Base-by-base conservation (phyloP, 2,888 invertebrate species). In the Osmoderma eremita region DNA sequence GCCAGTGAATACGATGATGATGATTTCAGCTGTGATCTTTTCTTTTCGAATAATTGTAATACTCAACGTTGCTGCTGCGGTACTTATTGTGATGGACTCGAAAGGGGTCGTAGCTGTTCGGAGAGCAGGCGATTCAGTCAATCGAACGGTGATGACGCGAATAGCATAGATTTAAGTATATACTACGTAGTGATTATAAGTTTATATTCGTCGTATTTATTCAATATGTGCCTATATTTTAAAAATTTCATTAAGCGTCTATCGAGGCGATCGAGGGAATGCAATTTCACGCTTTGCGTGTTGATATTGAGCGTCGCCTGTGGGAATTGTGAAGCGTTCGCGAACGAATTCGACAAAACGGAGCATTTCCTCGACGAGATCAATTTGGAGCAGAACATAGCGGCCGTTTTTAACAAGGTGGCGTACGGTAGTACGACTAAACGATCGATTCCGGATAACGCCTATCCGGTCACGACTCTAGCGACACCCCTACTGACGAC, bases 391-490 rank as follows among this genome's bases (percentile, higher is more conserved):
- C 86, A 88, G 73, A 88, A 87, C 77, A 85, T 90, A 41, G 89
- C 88, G 5, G 90, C 90, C 18, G 87, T 90, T 58, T 85, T 90
- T 74, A 89, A 88, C 73, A 89, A 90, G 80, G 90, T 90, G 49
- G 89, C 89, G 0, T 89, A 89, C 75, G 89, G 88, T 15, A 88
- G 88, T 65, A 89, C 89, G 24, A 89, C 89, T n/a, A 89, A 89
- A 75, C 83, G 89, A 10, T 88, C 88, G 71, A 89, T 89, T 72
- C 88, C 88, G 12, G 88, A 88, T 64, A 88, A 86, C 74, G 86
- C 87, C 48, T 86, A 88, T 66, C 87, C 86, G 8, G 79, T 88
- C 39, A 88, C 89, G 48, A 89, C 89, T 6, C 84, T 87, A 30
- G 86, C 88, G n/a, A 88, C 89, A 15, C 87, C 88, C 0, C 77